Evolutionary conservation across 2,888 invertebrate genomes (phyloP), one percentile per base, ranked within the genome.

Genomic region (Yponomeuta cagnagella): DNA sequence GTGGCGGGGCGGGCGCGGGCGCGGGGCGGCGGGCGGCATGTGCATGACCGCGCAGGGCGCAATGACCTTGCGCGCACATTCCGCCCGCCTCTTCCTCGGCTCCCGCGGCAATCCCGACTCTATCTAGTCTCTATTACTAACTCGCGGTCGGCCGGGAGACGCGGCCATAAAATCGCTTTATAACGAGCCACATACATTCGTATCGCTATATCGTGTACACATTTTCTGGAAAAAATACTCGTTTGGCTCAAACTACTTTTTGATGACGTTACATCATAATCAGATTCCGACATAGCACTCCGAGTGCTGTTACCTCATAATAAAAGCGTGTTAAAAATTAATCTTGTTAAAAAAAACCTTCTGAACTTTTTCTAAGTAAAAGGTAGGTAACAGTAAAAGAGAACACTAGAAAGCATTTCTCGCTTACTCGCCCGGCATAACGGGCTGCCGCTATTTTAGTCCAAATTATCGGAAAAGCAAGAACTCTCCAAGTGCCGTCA

Each of bases 1-100:
- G 75, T 75, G 74, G 75, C 76, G 74, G 76, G 71, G 77, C 73
- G 72, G 77, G 74, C 10, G 67, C 71, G 31, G 64, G 71, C 65
- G 73, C 75, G 75, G 77, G 79, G 75, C 77, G 78, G 81, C 79
- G 83, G 82, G 79, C 12, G 52, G 84, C 82, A 83, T 83, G 90
- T 87, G 86, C 90, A 90, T 92, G 92, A 92, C 92, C 92, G 92
- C 89, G 89, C 89, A 86, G 90, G 88, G 91, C 90, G 89, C 91
- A 92, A 91, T 91, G 92, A 91, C 92, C 92, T 92, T 92, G 92
- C 86, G 84, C 85, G 88, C 87, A 84, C 89, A 90, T 89, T 87
- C 90, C 90, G 80, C 81, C 83, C 84, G 74, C 78, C 66, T 79
- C 88, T 85, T 86, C 85, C 83, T 82, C 82, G 83, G 83, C 85